phyloP scores from a whole-genome alignment of 2,113 vertebrate genomes.

The Apteryx mantelli region DNA sequence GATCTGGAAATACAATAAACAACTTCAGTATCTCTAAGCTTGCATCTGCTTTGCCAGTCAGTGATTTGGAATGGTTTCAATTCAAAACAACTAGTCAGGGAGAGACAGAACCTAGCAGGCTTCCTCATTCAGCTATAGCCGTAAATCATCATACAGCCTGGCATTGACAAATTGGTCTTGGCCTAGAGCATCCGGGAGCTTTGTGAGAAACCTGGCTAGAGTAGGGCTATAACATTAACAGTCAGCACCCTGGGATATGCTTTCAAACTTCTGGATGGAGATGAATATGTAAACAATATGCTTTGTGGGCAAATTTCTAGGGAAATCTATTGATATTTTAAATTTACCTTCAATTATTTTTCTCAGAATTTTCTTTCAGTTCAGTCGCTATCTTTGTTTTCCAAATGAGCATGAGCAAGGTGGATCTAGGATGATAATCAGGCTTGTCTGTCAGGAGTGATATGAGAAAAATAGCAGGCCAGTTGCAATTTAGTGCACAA shows the following conservation, averaged over 20 bases:
- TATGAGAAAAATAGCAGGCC: background rate
- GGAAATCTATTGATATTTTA: slow-evolving; percentile 15
- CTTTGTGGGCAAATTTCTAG: slow-evolving; percentile 31
- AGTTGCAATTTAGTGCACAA: background rate
- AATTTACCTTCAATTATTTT: slow-evolving; percentile 35
- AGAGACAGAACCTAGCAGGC: background rate
- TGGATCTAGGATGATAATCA: background rate
- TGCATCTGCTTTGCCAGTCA: background rate
- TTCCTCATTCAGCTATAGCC: slow-evolving; percentile 28
- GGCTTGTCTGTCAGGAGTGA: slow-evolving; percentile 22
- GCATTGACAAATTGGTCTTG: slow-evolving; percentile 79
- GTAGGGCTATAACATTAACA: slow-evolving; percentile 32
- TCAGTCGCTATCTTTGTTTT: slow-evolving; percentile 41
- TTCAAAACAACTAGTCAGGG: slow-evolving; percentile 49
- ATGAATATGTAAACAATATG: slow-evolving; percentile 34
- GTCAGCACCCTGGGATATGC: slow-evolving; percentile 19
- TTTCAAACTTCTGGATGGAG: slow-evolving; percentile 46
- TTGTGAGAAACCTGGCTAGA: slow-evolving; percentile 62
- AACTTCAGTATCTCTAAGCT: slow-evolving; percentile 35
- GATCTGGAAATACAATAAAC: slow-evolving; percentile 22
- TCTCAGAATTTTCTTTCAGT: slow-evolving; percentile 52
- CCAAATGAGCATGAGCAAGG: slow-evolving; percentile 26
- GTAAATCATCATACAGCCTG: slow-evolving; percentile 77
- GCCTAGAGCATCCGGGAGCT: slow-evolving; percentile 55
- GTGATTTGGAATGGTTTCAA: slow-evolving; percentile 67